Conservation (phyloP, 2,113 vertebrate species). For the Coryphaenoides rupestris region DNA sequence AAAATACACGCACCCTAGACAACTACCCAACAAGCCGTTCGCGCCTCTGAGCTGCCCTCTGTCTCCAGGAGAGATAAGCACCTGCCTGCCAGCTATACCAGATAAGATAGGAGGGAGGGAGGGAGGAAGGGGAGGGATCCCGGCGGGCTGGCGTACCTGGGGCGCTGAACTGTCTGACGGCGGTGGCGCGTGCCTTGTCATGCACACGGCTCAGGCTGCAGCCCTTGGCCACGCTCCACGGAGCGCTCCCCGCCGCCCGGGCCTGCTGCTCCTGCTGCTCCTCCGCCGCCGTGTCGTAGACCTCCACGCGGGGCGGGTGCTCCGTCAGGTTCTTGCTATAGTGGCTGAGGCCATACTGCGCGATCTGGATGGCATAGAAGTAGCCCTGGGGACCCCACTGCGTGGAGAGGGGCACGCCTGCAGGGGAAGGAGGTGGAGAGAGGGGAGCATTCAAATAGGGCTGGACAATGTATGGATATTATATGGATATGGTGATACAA, state of each 20-base stretch:
- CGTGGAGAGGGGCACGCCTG: constrained; percentile 94
- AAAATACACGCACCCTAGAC: too few relatives aligned
- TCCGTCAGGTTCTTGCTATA: constrained; percentile 98
- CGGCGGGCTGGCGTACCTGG: constrained; percentile 81
- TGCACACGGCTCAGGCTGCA: constrained; percentile 76
- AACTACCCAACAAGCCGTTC: constrained; percentile 34
- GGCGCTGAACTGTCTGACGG: constrained; percentile 84
- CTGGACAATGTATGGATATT: too few relatives aligned
- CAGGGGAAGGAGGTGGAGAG: neutral
- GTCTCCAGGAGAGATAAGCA: constrained; percentile 47
- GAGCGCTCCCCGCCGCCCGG: constrained; percentile 30
- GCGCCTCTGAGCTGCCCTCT: constrained; percentile 30
- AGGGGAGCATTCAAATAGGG: too few relatives aligned
- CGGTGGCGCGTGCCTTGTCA: constrained; percentile 78
- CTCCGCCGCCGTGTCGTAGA: constrained; percentile 87
- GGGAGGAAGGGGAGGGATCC: too few relatives aligned
- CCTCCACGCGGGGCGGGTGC: constrained; percentile 82
- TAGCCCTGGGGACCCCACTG: constrained; percentile 99
- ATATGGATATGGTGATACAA: too few relatives aligned
- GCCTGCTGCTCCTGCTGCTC: constrained; percentile 10
- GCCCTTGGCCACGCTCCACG: constrained; percentile 85
- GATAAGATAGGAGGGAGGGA: neutral
- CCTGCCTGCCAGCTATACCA: constrained; percentile 24
- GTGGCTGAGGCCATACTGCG: constrained; percentile 97
- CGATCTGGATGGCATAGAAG: constrained; percentile 98